Evolutionary conservation across 1,140 invertebrate species (phyloP).

Genomic region (Drosophila willistoni): DNA sequence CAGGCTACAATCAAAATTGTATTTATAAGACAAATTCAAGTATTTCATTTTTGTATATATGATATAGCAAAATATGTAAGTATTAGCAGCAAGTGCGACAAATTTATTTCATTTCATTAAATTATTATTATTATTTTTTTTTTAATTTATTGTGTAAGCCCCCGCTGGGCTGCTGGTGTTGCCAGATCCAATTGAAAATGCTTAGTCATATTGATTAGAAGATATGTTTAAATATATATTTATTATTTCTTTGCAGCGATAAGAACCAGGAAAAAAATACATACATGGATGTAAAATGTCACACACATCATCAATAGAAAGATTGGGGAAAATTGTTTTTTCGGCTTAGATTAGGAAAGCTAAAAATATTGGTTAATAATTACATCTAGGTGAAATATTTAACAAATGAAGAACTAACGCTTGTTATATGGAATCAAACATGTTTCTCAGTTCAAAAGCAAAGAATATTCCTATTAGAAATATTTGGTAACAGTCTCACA

Average conservation of each 20-base stretch:
- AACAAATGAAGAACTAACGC: no score
- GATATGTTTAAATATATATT: neutral
- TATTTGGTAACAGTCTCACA: no score
- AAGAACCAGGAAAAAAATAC: neutral
- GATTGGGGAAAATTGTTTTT: neutral
- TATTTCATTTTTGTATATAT: conserved; percentile 18
- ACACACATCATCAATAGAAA: neutral
- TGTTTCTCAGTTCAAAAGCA: neutral
- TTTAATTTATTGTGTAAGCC: no score
- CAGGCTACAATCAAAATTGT: conserved; percentile 30
- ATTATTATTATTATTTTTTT: no score
- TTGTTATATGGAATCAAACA: neutral
- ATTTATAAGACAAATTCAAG: conserved; percentile 46
- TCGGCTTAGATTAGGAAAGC: neutral
- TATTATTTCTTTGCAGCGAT: neutral
- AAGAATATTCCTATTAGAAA: neutral
- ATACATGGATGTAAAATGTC: neutral
- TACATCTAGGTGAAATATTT: neutral
- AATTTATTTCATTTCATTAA: neutral
- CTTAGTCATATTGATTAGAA: conserved; percentile 8
- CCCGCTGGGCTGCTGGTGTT: neutral
- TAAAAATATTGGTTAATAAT: neutral
- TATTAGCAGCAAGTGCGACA: conserved; percentile 34
- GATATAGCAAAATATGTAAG: conserved; percentile 30
- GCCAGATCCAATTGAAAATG: neutral